Evolutionary conservation across 2,113 vertebrate genomes (phyloP).

Genomic region (Copsychus sechellarum): DNA sequence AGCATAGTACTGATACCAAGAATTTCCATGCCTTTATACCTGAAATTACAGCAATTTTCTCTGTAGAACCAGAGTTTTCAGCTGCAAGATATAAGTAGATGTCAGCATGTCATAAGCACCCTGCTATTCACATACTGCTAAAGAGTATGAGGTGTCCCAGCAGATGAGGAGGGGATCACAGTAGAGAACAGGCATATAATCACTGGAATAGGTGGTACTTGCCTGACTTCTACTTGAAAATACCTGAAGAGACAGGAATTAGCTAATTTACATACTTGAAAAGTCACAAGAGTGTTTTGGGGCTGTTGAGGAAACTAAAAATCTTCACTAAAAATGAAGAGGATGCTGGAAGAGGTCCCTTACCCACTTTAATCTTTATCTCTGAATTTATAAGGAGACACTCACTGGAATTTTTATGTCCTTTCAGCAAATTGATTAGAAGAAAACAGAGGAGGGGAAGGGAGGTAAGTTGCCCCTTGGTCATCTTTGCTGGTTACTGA

Average conservation of each 20-base stretch:
- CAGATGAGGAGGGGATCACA: slow-evolving; percentile 10
- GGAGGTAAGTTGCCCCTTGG: not conserved
- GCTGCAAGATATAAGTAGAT: slow-evolving; percentile 34
- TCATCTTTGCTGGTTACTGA: not conserved
- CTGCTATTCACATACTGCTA: slow-evolving; percentile 40
- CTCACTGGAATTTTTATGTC: not conserved
- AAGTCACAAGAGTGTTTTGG: not conserved
- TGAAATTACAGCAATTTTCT: slow-evolving; percentile 64
- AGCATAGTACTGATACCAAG: slow-evolving; percentile 24
- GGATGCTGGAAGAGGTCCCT: not conserved
- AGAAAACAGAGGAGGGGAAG: not conserved
- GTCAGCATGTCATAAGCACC: slow-evolving; percentile 47
- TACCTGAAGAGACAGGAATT: not conserved
- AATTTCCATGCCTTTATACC: slow-evolving; percentile 50
- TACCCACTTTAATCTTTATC: not conserved
- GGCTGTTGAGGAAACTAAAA: slow-evolving; percentile 6
- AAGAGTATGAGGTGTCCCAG: slow-evolving; percentile 13
- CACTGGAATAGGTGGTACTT: slow-evolving; percentile 6
- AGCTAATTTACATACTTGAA: slow-evolving; percentile 15
- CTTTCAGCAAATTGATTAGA: not conserved
- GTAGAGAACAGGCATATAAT: slow-evolving; percentile 14
- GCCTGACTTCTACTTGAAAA: not conserved
- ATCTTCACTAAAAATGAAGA: not conserved
- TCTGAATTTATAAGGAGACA: not conserved
- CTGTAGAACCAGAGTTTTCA: slow-evolving; percentile 40